Evolutionary conservation across 35 echinoderm and acorn worm species (phyloP), one percentile per base, ranked within the genome.

Genomic region (Amphiura filiformis): DNA sequence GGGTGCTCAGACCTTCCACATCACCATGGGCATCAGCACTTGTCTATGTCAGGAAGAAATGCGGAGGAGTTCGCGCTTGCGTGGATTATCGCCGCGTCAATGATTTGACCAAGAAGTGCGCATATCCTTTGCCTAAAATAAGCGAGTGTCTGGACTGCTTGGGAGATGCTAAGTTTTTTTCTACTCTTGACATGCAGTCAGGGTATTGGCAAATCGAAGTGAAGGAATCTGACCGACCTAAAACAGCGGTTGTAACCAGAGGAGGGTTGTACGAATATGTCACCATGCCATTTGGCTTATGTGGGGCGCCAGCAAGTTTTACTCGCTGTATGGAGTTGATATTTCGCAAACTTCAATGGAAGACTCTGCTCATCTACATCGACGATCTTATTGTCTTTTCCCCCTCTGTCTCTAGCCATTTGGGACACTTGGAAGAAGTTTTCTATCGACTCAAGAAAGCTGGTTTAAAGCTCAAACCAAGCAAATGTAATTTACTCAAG

Each of bases 141-240:
- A 34, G 37, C 1, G 84, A 86, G 39, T 77, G 38, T 52, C 37
- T 91, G 22, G 89, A 91, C 35, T 57, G 42, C 37, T 32, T 84
- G 70, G 81, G 82, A 31, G 89, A 80, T 31, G 82, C 90, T 34
- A 81, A 92, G 47, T 87, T 85, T 31, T 92, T 92, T 38, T 88
- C 86, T 20, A 88, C 52, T 0, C 57, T 92, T 14, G 88, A 89
- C 38, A 30, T 89, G 2, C 80, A 81, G 7, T 84, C 56, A 47
- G 89, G 89, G 0, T 91, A 92, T 34, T 86, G 84, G 84, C 90
- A 92, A 64, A 86, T 87, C 0, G 41, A 81, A 42, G 56, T 87
- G 38, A 76, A 86, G 0, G 77, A 87, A 36, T 75, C 37, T 33
- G 90, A 86, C 40, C 18, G 56, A 15, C 70, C 77, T 13, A 92